Base-by-base conservation (phyloP, 23 tunicate species). In the Ascidia mentula region DNA sequence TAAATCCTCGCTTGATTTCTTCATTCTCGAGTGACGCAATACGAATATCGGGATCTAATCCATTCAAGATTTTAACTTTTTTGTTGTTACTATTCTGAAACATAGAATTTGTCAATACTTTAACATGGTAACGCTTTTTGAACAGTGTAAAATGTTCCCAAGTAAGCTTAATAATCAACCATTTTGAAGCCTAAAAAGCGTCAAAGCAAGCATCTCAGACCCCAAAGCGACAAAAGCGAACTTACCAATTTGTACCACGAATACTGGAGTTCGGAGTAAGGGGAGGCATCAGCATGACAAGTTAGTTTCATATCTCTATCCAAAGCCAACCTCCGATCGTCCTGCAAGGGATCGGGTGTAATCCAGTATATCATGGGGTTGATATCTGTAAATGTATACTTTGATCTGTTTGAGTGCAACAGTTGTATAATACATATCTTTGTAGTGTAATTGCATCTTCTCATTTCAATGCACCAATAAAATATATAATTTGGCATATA, bases 201-300 rank as follows among this genome's bases (percentile, higher is more conserved):
- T n/a, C n/a, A n/a, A n/a, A n/a, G n/a, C n/a, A n/a, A n/a, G n/a
- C n/a, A n/a, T n/a, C n/a, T n/a, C n/a, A n/a, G n/a, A n/a, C n/a
- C n/a, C n/a, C n/a, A n/a, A n/a, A n/a, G n/a, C n/a, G n/a, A n/a
- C n/a, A n/a, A 15, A 42, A 42, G 53, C 15, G 12, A 9, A 69
- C 82, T 45, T 79, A 89, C 95, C 82, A 40, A n/a, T 74, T 86
- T 91, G 69, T 32, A 91, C 97, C 97, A 91, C 0, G 69, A 69
- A 45, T 91, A 91, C 15, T 32, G 42, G 22, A 91, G 72, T 69
- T 91, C 97, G 13, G 77, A 84, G 20, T 34, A 31, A 30, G 97
- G 97, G 8, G 84, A 87, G 2, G 97, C 97, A 33, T 91, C 90
- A 33, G 84, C 83, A 38, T 86, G 77, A 59, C 97, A 91, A 36